Percentiles rank a stretch among this genome's conserved stretches.
Evolutionary conservation across 1,140 invertebrate species (phyloP).

Genomic region (Macrobrachium nipponense): DNA sequence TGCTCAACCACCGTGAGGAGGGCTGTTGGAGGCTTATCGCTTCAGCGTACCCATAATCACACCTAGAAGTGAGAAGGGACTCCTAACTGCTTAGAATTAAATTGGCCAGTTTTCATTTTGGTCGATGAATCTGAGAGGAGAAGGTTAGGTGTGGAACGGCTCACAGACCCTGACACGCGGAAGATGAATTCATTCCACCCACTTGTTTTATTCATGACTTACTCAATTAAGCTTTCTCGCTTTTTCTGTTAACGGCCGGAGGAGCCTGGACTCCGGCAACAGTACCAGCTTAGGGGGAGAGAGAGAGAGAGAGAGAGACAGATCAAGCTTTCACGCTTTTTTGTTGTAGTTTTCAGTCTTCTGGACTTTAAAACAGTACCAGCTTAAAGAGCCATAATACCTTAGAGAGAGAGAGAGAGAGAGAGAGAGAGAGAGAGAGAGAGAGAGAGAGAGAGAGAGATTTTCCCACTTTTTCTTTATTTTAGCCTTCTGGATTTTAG

Average conservation of each 20-base stretch:
- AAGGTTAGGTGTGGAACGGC: background rate
- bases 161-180: background rate
- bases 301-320: no score
- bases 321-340: no score
- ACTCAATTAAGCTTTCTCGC: conserved; percentile 38
- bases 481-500: no score
- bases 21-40: no score
- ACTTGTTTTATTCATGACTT: conserved; percentile 34
- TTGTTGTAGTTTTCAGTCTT: no score
- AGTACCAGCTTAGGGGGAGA: no score
- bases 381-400: background rate
- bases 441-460: background rate
- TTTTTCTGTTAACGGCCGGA: background rate
- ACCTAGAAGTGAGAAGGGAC: background rate
- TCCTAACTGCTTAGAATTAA: background rate
- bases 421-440: background rate
- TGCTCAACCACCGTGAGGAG: background rate
- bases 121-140: background rate
- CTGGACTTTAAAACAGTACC: background rate
- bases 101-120: background rate
- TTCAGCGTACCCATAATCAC: background rate
- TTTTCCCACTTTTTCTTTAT: no score
- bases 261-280: no score
- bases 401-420: background rate
- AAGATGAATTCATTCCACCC: conserved; percentile 11